These are phyloP conservation scores for Aspidoscelis tigris DNA, from an alignment of 2,113 vertebrate genomes.

Conservation along the genomic window DNA sequence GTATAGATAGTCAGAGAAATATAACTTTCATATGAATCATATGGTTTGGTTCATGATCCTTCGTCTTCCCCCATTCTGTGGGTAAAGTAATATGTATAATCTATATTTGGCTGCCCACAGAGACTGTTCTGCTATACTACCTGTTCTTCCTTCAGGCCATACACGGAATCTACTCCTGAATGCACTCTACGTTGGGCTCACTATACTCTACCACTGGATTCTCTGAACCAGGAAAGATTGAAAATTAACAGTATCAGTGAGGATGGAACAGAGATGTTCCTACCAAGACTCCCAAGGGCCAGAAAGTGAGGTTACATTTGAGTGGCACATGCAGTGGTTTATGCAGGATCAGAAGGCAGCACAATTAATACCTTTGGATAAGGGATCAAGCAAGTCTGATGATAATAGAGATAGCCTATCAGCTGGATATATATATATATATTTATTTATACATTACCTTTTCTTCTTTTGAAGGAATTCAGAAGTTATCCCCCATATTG, in stretches of 20 bases:
- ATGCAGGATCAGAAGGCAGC: neutral
- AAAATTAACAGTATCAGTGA: neutral
- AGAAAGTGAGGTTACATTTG: conserved; percentile 15
- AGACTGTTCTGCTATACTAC: neutral
- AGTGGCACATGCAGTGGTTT: neutral
- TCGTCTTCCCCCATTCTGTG: neutral
- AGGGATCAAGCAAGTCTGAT: no score
- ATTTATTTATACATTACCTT: no score
- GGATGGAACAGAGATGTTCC: neutral
- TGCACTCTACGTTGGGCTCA: neutral
- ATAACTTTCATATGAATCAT: conserved; percentile 50
- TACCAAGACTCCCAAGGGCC: rapidly evolving
- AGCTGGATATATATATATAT: no score
- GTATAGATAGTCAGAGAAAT: conserved; percentile 50
- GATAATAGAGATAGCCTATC: no score
- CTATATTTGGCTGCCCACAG: neutral
- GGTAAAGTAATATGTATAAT: neutral
- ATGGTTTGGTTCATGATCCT: rapidly evolving
- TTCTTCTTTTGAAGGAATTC: no score
- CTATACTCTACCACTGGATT: neutral
- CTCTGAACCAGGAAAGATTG: neutral
- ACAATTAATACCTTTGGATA: neutral
- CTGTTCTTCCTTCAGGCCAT: rapidly evolving
- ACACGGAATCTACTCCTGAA: neutral
- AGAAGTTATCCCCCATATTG: neutral